Base-by-base conservation (phyloP, 2,888 invertebrate genomes). In the Auanema freiburgensis region DNA sequence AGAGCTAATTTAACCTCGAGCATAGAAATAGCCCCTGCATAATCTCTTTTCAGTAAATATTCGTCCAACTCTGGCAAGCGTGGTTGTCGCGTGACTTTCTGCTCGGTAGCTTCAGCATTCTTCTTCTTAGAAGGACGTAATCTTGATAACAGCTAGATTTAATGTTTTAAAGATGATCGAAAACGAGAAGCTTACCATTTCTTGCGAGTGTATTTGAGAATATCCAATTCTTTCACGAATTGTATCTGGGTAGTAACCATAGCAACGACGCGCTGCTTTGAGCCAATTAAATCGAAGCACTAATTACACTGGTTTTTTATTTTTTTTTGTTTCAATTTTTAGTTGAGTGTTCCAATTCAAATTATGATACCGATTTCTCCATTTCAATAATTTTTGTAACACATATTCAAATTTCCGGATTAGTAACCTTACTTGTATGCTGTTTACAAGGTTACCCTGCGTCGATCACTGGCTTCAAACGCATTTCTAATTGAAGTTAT, bases 21-120 rank as follows among this genome's bases (percentile, higher is more conserved):
- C 77, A 94, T 88, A 0, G 96, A 93, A 21, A 94, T 88, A 0
- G 94, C 95, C 10, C 97, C 98, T 0, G 91, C 90, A 84, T 96
- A 98, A 85, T 98, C 98, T 52, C 96, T 88, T 78, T 90, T 90
- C 23, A 90, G 85, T 18, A 98, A 86, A 83, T 92, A 96, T 79
- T 95, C 93, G 81, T 94, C 93, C 14, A 97, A 87, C 69, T 91
- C 91, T 0, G 92, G 87, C 40, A 87, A 71, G 55, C 69, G 69
- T 69, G n/a, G 59, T 59, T 18, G 25, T 24, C 54, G 59, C 44
- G 42, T 54, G n/a, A 16, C 57, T 3, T 16, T 57, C 14, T 12
- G 14, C 18, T 60, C 62, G 14, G 25, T 14, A 42, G 54, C 58
- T 42, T 59, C 57, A 51, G 62, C 58, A 21, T 67, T 67, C 49